Evolutionary conservation across 2,797 vertebrate genomes (phyloP).

Genomic region (Clarias platycephalus): DNA sequence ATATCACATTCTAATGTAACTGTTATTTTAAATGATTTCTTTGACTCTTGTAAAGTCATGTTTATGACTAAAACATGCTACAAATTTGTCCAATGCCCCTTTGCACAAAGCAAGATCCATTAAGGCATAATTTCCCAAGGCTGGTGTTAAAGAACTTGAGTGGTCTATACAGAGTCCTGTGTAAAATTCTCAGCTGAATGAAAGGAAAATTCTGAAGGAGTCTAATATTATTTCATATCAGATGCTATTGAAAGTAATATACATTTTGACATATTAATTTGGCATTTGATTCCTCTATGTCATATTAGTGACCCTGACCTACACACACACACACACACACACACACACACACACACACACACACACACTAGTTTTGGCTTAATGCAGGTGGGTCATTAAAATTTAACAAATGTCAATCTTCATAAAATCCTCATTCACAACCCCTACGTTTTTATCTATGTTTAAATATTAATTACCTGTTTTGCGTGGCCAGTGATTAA

Average conservation of each 20-base stretch:
- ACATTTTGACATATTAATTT: neutral
- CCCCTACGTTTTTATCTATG: neutral
- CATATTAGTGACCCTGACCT: too few relatives aligned
- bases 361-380: neutral
- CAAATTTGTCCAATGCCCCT: neutral
- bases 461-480: neutral
- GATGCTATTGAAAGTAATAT: neutral
- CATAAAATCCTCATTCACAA: too few relatives aligned
- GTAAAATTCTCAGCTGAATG: neutral
- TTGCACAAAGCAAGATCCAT: neutral
- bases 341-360: too few relatives aligned
- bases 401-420: too few relatives aligned
- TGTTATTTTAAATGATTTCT: neutral
- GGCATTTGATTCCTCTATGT: too few relatives aligned
- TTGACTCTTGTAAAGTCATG: neutral
- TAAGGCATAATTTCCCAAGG: too few relatives aligned
- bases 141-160: neutral
- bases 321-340: too few relatives aligned
- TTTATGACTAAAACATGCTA: neutral
- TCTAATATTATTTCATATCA: neutral
- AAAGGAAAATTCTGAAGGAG: neutral
- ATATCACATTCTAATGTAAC: neutral
- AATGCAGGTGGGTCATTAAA: too few relatives aligned
- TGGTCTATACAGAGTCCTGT: neutral
- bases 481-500: too few relatives aligned